Evolutionary conservation across 2,113 vertebrate genomes (phyloP).

Genomic region (Sorex fumeus): DNA sequence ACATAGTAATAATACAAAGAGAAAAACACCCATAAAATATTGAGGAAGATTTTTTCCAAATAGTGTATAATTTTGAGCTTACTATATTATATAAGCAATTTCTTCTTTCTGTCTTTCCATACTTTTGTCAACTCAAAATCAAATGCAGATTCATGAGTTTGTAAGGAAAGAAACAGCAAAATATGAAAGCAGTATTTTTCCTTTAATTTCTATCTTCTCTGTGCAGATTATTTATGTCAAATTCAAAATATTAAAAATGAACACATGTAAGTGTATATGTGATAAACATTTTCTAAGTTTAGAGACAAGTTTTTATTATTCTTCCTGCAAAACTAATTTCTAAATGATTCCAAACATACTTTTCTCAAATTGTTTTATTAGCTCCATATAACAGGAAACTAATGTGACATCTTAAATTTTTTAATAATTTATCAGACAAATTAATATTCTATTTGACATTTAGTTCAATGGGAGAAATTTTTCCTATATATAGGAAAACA

Average conservation of each 20-base stretch:
- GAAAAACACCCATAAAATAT: neutral
- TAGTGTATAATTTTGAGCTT: neutral
- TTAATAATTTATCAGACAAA: conserved; percentile 46
- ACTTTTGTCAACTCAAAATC: conserved; percentile 20
- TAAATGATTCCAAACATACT: neutral
- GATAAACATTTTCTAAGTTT: neutral
- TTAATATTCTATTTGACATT: neutral
- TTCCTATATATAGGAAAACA: neutral
- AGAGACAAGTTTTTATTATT: neutral
- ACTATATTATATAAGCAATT: neutral
- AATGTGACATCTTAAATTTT: neutral
- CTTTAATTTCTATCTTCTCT: neutral
- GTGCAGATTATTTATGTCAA: neutral
- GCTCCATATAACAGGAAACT: conserved; percentile 18
- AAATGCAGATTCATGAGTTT: neutral
- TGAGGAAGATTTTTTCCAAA: neutral
- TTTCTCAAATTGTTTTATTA: neutral
- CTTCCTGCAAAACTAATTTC: neutral
- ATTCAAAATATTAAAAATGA: neutral
- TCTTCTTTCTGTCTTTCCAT: neutral
- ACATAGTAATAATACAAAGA: neutral
- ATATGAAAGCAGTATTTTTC: neutral
- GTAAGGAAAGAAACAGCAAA: neutral
- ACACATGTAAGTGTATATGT: neutral
- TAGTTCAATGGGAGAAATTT: conserved; percentile 4